Conservation (phyloP, 2,888 invertebrate species). For the Ptychoptera albimana region DNA sequence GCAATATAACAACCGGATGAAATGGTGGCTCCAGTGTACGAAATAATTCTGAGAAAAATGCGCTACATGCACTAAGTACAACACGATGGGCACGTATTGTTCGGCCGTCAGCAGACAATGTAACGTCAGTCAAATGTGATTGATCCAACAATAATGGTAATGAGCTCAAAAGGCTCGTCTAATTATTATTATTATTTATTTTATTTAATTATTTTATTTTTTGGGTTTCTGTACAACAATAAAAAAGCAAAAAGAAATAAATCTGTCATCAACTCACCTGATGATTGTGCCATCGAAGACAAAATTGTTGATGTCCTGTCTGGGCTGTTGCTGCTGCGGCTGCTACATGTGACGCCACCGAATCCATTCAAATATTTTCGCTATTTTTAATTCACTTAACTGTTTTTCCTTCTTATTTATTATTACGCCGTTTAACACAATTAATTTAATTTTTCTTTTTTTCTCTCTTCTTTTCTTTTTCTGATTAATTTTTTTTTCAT, state of each 20-base stretch:
- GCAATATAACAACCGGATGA: constrained; percentile 30
- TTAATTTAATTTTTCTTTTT: not conserved
- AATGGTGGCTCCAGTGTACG: constrained; percentile 27
- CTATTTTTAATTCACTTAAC: not conserved
- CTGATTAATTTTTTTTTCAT: not conserved
- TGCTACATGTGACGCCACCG: constrained; percentile 8
- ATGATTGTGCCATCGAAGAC: constrained; percentile 74
- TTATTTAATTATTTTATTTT: not conserved
- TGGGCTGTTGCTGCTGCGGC: constrained; percentile 12
- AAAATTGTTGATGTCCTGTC: constrained; percentile 49
- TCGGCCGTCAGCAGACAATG: constrained; percentile 69
- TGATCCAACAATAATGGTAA: constrained; percentile 62
- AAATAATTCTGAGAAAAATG: constrained; percentile 78
- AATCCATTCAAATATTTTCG: constrained; percentile 4
- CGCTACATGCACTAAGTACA: constrained; percentile 77
- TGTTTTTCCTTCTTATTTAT: not conserved
- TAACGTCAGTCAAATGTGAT: constrained; percentile 73
- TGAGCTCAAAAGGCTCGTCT: constrained; percentile 61
- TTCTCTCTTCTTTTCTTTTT: not conserved
- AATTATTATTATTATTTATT: not conserved
- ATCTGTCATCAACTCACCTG: constrained; percentile 35
- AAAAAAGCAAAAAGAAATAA: constrained; percentile 3
- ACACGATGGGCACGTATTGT: constrained; percentile 74
- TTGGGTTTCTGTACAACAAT: not conserved
- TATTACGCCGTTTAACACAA: not conserved